Conservation (phyloP, 2,888 invertebrate species). For the Pandemis cinnamomeana region DNA sequence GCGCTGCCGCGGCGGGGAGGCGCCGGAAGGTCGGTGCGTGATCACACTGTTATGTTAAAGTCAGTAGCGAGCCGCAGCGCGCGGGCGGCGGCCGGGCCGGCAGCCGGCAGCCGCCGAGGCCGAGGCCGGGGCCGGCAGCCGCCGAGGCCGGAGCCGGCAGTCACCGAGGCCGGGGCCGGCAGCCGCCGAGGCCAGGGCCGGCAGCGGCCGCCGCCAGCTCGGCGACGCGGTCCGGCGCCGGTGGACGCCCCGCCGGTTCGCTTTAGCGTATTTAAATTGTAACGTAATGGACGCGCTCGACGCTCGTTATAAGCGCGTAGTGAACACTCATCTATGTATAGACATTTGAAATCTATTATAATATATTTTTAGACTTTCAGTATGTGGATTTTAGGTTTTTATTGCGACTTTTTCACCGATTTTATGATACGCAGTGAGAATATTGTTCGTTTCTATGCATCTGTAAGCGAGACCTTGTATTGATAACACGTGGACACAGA, state of each 20-base stretch:
- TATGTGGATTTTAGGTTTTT: constrained; percentile 82
- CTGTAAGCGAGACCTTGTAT: constrained; percentile 75
- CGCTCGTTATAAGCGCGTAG: constrained; percentile 72
- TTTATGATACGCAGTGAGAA: constrained; percentile 76
- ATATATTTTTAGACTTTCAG: constrained; percentile 84
- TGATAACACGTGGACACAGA: constrained; percentile 70
- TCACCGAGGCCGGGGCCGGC: constrained; percentile 36
- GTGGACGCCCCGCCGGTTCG: constrained; percentile 52
- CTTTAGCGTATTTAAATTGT: constrained; percentile 71
- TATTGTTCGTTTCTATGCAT: constrained; percentile 76
- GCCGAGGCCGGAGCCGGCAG: constrained; percentile 47
- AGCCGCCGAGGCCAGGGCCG: constrained; percentile 44
- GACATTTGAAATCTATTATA: constrained; percentile 83
- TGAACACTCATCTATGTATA: constrained; percentile 82
- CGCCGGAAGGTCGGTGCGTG: constrained; percentile 1
- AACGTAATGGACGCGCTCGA: constrained; percentile 68
- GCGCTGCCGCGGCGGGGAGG: constrained; percentile 11
- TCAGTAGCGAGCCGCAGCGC: constrained; percentile 57
- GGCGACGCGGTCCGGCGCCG: constrained; percentile 46
- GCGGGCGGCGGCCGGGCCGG: constrained; percentile 43
- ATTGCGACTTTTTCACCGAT: constrained; percentile 80
- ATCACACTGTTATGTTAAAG: constrained; percentile 43
- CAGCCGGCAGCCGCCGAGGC: constrained; percentile 35
- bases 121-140: too few relatives aligned
- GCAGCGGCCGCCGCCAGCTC: constrained; percentile 50